Evolutionary conservation across 2,797 vertebrate species (phyloP), one percentile per base, ranked within the genome.

Genomic region (Malacoctenus gilli): DNA sequence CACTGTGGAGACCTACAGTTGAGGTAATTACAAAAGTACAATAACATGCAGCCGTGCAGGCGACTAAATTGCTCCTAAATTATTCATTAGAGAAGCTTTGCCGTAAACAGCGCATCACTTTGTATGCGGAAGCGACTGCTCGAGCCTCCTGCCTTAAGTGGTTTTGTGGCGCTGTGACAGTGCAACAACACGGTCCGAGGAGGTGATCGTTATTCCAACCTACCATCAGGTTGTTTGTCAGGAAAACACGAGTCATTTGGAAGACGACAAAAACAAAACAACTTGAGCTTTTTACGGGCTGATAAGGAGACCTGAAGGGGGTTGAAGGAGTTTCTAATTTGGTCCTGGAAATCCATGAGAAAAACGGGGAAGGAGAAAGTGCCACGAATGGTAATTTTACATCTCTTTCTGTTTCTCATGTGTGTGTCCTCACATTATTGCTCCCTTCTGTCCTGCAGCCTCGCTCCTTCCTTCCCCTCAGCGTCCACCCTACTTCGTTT

Each of bases 401-500:
- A n/a, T n/a, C n/a, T n/a, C n/a, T n/a, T n/a, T n/a, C n/a, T n/a
- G n/a, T n/a, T n/a, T n/a, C n/a, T n/a, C n/a, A n/a, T n/a, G n/a
- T n/a, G n/a, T n/a, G n/a, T n/a, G n/a, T n/a, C n/a, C n/a, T n/a
- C n/a, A n/a, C n/a, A n/a, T n/a, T n/a, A 28, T 2, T 9, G 39
- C 18, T 11, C 1, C 48, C 56, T 20, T 52, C 47, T 11, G 10
- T 47, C 40, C n/a, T 51, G 21, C 68, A 14, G 37, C 64, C 39
- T 62, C 18, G 23, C 25, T 47, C 20, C 32, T 38, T 42, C 41
- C 48, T 74, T 77, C 80, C 48, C 67, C 65, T 70, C 55, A 59
- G 51, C 28, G 1, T 46, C 52, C 50, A 36, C 44, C 69, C 63
- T 63, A 62, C 79, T 66, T 54, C 30, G 41, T 46, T 63, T 69